Evolutionary conservation across 2,797 vertebrate species (phyloP), one percentile per base, ranked within the genome.

Genomic region (Sylvilagus floridanus): DNA sequence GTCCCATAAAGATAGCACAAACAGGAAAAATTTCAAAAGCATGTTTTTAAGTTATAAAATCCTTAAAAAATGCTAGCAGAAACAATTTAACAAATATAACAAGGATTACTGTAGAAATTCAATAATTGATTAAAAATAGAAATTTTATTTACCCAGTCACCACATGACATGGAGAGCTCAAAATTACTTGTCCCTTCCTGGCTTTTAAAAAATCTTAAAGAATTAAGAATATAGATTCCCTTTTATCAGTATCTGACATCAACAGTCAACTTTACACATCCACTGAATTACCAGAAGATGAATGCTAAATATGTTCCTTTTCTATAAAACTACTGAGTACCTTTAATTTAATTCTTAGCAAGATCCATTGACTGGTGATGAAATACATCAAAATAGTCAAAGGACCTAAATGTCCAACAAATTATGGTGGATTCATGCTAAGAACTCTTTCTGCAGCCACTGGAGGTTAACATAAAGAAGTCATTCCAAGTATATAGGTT

Each of bases 341-440:
- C 3, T 91, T 54, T 68, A 86, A 90, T n/a, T 86, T 68, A 85
- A 78, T 14, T 81, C 7, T 19, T 73, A 30, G 17, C 73, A 21
- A 89, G 35, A 88, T 3, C 14, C 7, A 37, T 5, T 73, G 37
- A 21, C 24, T 85, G 86, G 71, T n/a, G 35, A 73, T 37, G 24
- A 77, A 77, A 77, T 75, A n/a, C n/a, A 47, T n/a, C 26, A 76
- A 83, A 96, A 79, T 10, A 89, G 50, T 10, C 72, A 84, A 89
- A 89, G 69, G n/a, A 87, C 9, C 21, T 32, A 91, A 84, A 89
- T 26, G 4, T 83, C n/a, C 47, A 92, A 62, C 8, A 68, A 63
- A 88, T 11, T 81, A 73, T 4, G 0, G 19, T 35, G 6, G 42
- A 32, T 9, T 50, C 28, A 76, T 71, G 24, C 5, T 79, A 60